Evolutionary conservation across 2,113 vertebrate species (phyloP).

Genomic region (Lota lota): DNA sequence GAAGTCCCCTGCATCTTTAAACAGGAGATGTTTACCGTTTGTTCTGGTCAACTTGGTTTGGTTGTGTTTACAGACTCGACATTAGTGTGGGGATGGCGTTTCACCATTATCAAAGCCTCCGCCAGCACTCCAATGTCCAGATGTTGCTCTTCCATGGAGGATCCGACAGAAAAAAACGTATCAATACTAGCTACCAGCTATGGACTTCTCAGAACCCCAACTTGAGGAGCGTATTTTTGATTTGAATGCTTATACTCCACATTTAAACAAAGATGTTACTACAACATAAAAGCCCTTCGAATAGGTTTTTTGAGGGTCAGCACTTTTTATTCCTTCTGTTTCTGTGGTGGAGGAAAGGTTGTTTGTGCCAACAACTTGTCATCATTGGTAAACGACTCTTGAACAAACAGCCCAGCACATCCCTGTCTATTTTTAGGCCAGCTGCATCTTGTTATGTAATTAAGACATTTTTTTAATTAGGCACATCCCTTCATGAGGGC

Average conservation of each 20-base stretch:
- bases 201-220: not conserved
- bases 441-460: conserved; percentile 46
- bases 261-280: not conserved
- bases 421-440: conserved; percentile 5
- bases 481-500: conserved; percentile 48
- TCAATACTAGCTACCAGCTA: conserved; percentile 6
- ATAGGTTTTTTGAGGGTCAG: conserved; percentile 15
- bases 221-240: conserved; percentile 11
- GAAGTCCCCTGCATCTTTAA: not conserved
- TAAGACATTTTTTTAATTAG: conserved; percentile 61
- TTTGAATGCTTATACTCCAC: conserved; percentile 1
- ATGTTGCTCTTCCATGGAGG: conserved; percentile 13
- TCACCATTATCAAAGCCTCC: conserved; percentile 30
- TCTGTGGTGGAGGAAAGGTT: conserved; percentile 13
- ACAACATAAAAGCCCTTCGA: not conserved
- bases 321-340: not conserved
- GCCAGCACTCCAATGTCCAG: conserved; percentile 11
- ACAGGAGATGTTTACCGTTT: conserved; percentile 24
- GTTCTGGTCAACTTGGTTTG: conserved; percentile 9
- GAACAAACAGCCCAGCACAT: conserved; percentile 16
- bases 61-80: conserved; percentile 39
- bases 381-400: conserved; percentile 17
- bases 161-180: conserved; percentile 8
- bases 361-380: conserved; percentile 13
- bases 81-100: conserved; percentile 20